Base-by-base conservation (phyloP, 1,140 invertebrate species). In the Prorops nasuta region DNA sequence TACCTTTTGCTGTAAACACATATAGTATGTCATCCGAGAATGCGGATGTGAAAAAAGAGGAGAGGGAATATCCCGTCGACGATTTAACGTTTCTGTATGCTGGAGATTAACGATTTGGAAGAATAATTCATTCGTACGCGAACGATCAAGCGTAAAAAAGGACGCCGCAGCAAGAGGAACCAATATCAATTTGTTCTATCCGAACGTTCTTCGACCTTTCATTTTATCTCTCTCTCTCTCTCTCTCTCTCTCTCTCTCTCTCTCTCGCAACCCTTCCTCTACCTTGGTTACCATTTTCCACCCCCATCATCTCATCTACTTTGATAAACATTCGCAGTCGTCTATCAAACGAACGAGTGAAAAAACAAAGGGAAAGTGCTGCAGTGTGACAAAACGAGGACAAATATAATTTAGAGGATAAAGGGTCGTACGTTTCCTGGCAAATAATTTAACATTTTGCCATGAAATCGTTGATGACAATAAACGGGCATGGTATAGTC, bases 71-170 rank as follows among this genome's bases (percentile, higher is more conserved):
- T 48, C 46, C 22, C 43, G 42, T 19, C 10, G 39, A 44, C 39
- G 32, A 56, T 53, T 56, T n/a, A n/a, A n/a, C 49, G 34, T 54
- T 58, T 47, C 32, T 41, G 54, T 47, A 24, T 45, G 31, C 35
- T 21, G 32, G 39, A 49, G 54, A 60, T 60, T 56, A 61, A 61
- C 58, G 58, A 60, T 60, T 53, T 28, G 54, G 54, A 50, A 61
- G 53, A 58, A 61, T 61, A 60, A 61, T 56, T 60, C 24, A 45
- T 46, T 20, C 36, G 34, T 54, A 54, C 43, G n/a, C n/a, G 56
- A 58, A 37, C 43, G 24, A 21, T 16, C 38, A 18, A 39, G 36
- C 12, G 37, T 35, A 24, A 44, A 20, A 39, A 60, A 49, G 38
- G 15, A n/a, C n/a, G 44, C 31, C 39, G 14, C 45, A 15, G 10